Evolutionary conservation across 1,140 invertebrate genomes (phyloP).

Genomic region (Holotrichia oblita): DNA sequence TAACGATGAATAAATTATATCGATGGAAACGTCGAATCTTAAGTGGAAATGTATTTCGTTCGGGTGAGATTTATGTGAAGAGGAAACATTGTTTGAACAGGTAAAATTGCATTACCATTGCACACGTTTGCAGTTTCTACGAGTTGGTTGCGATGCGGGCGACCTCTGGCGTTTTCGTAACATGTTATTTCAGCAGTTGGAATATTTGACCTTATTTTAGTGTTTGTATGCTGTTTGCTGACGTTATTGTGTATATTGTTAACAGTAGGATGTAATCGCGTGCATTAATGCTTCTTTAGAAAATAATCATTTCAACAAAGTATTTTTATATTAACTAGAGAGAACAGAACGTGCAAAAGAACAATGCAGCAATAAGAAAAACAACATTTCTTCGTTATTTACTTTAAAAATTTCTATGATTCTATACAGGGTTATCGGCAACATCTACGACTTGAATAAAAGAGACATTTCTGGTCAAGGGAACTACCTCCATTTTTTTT

Average conservation of each 20-base stretch:
- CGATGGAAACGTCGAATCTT: conserved; percentile 20
- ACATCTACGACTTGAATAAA: no score
- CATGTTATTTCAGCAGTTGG: not conserved
- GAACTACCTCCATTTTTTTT: no score
- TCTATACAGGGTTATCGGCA: no score
- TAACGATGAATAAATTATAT: conserved; percentile 30
- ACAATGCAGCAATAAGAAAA: no score
- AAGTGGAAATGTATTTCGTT: conserved; percentile 32
- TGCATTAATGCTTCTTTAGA: not conserved
- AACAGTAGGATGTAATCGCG: not conserved
- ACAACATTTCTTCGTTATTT: no score
- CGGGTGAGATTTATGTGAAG: conserved; percentile 8
- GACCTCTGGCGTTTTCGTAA: not conserved
- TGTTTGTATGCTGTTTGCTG: not conserved
- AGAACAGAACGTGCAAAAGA: not conserved
- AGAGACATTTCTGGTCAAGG: no score
- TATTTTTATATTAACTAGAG: not conserved
- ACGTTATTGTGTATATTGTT: not conserved
- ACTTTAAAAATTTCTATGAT: no score
- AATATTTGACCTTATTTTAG: not conserved
- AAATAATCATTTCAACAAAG: not conserved
- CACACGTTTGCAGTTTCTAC: conserved; percentile 5
- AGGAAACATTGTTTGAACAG: conserved; percentile 12
- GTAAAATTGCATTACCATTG: conserved; percentile 32
- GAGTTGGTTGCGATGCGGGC: not conserved